Evolutionary conservation across 2,888 invertebrate genomes (phyloP).

Genomic region (Drosophila barbarae): DNA sequence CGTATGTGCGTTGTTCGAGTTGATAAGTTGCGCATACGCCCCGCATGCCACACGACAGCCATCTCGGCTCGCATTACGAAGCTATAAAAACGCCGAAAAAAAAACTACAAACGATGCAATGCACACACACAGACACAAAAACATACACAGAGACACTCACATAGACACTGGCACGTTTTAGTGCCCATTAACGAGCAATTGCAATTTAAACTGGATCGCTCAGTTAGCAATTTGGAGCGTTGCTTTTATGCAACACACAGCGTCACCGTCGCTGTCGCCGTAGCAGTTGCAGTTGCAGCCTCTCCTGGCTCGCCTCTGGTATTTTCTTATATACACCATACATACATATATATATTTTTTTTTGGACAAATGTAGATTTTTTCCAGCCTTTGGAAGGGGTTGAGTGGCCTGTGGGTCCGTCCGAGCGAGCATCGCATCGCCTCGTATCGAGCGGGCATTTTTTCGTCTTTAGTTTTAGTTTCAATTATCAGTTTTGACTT

Average conservation of each 20-base stretch:
- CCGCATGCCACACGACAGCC: conserved; percentile 63
- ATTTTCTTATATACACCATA: conserved; percentile 36
- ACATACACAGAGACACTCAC: conserved; percentile 9
- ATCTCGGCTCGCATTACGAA: conserved; percentile 51
- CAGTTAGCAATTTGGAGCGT: conserved; percentile 76
- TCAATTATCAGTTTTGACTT: conserved; percentile 11
- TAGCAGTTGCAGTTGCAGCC: conserved; percentile 33
- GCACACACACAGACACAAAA: conserved; percentile 10
- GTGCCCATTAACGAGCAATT: conserved; percentile 79
- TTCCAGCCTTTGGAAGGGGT: conserved; percentile 56
- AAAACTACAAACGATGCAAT: conserved; percentile 27
- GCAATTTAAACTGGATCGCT: conserved; percentile 79
- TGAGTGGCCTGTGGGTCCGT: conserved; percentile 63
- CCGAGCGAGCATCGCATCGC: conserved; percentile 47
- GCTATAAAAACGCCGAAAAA: conserved; percentile 46
- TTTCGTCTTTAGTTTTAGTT: conserved; percentile 22
- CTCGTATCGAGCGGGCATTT: conserved; percentile 22
- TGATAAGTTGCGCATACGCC: conserved; percentile 64
- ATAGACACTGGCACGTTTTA: conserved; percentile 75
- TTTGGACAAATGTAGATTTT: conserved; percentile 73
- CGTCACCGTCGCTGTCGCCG: conserved; percentile 14
- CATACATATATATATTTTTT: background rate
- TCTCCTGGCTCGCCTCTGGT: conserved; percentile 48
- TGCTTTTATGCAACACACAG: conserved; percentile 72
- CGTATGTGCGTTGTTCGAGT: conserved; percentile 59